Base-by-base conservation (phyloP, 1,140 invertebrate species). In the Pinna nobilis region DNA sequence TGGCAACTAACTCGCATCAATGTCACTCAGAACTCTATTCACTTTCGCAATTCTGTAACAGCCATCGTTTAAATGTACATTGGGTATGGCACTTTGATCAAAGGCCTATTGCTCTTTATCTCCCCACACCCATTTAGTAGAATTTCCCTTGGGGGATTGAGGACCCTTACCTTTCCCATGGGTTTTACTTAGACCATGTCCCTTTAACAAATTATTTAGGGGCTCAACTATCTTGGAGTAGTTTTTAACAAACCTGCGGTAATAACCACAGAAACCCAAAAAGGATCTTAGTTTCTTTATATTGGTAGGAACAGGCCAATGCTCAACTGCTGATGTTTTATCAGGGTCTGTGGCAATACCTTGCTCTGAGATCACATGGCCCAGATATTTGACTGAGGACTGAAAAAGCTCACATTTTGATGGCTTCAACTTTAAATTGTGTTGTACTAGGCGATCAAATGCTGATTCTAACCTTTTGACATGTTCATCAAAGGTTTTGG, bases 241-340 rank as follows among this genome's bases (percentile, higher is more conserved):
- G 44, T 72, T 65, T 44, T 67, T 50, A 20, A 85, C 71, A 66
- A 82, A 84, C 47, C 77, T 74, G 32, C 83, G 18, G 60, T 81
- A 82, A 63, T 76, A 82, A 0, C 73, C 71, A 11, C 75, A 63
- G 32, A 84, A 74, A 47, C 82, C 81, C 3, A 87, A 53, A 64
- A 87, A 30, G 79, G 57, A 55, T 15, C 57, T 47, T 9, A 69
- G 9, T 15, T 71, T 18, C 3, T 75, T 78, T 0, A 79, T 35
- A 37, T 74, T 77, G 7, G 9, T 57, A 44, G 84, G 84, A 11
- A 35, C 55, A 20, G 81, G 81, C 65, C 74, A 82, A 15, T 81
- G 37, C 18, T 37, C 35, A 35, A 88, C 55, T 15, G 77, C 79
- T 50, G 72, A 49, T 18, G 82, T 66, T 57, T 86, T 87, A 2